phyloP scores from a whole-genome alignment of 2,113 vertebrate genomes.

The Rhinolophus ferrumequinum region DNA sequence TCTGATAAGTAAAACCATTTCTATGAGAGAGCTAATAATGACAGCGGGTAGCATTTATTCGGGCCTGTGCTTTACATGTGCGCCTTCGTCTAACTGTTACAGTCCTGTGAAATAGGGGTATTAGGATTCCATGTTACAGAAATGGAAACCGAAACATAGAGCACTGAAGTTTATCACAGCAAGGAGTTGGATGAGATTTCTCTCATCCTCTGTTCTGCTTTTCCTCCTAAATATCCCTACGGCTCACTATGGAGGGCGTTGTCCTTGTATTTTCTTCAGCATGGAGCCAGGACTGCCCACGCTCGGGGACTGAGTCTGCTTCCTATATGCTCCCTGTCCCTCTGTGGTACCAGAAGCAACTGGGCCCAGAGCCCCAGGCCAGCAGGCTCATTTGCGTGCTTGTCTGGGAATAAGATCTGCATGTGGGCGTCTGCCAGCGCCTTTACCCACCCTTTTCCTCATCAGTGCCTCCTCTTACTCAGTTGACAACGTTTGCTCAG shows the following conservation, averaged over 20 bases:
- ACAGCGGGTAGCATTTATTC: accelerated
- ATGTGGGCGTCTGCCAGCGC: background rate
- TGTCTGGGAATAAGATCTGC: background rate
- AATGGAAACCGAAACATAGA: background rate
- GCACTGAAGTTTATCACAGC: background rate
- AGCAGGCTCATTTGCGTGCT: background rate
- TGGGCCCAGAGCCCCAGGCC: background rate
- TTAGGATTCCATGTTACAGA: background rate
- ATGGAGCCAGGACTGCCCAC: background rate
- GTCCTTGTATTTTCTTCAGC: background rate
- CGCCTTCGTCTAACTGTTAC: background rate
- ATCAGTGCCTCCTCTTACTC: background rate
- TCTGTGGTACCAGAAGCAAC: background rate
- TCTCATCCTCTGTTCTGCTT: background rate
- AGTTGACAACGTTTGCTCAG: background rate
- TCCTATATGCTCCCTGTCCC: background rate
- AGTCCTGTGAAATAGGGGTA: background rate
- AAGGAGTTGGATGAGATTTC: background rate
- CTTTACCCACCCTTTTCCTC: background rate
- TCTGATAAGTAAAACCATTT: background rate
- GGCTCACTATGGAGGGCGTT: background rate
- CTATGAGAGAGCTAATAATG: background rate
- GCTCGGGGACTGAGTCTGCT: too few species aligned
- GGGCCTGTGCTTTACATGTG: background rate
- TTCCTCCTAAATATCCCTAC: background rate